phyloP scores from a whole-genome alignment of 2,113 vertebrate species.

The Prionailurus bengalensis region DNA sequence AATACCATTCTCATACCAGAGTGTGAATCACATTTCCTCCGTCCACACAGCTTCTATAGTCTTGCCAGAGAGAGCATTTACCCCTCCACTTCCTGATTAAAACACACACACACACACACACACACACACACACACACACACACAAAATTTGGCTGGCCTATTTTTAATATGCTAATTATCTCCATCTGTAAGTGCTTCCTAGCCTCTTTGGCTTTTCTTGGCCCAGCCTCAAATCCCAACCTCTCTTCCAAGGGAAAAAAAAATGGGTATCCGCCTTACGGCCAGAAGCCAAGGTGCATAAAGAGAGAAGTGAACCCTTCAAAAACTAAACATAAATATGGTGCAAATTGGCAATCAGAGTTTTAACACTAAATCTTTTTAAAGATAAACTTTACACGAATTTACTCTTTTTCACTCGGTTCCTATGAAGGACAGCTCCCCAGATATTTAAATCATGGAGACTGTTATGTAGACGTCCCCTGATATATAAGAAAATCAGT shows the following conservation, averaged over 20 bases:
- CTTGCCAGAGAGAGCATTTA: constrained; percentile 81
- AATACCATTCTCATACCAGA: constrained; percentile 80
- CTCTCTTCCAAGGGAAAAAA: constrained; percentile 70
- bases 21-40: constrained; percentile 83
- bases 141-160: constrained; percentile 76
- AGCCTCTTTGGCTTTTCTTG: constrained; percentile 73
- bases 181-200: constrained; percentile 82
- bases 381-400: not conserved
- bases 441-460: not conserved
- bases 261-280: not conserved
- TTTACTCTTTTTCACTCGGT: constrained; percentile 9
- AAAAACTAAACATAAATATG: constrained; percentile 45
- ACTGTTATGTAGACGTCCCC: not conserved
- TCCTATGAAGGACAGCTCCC: not conserved
- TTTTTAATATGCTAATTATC: constrained; percentile 85
- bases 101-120: too few relatives aligned
- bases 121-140: too few relatives aligned
- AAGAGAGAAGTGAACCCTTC: constrained; percentile 52
- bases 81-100: constrained; percentile 79
- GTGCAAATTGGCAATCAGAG: not conserved
- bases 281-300: constrained; percentile 64
- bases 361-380: constrained; percentile 53
- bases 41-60: constrained; percentile 80
- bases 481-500: not conserved
- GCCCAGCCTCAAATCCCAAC: constrained; percentile 72